Conservation (phyloP, 2,797 vertebrate species). For the Hyperoplus immaculatus region DNA sequence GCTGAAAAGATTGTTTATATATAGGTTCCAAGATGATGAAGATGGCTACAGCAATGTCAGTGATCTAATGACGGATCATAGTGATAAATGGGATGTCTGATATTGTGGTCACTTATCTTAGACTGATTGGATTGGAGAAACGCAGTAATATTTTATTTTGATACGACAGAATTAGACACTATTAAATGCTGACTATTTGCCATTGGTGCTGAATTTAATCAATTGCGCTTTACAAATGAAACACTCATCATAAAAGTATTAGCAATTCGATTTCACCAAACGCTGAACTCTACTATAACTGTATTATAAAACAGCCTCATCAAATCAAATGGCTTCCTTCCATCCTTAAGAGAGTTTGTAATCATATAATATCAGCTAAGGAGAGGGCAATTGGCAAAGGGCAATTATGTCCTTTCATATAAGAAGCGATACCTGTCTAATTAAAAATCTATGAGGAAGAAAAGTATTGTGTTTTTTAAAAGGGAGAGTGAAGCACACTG, state of each 20-base stretch:
- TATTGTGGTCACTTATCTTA: background rate
- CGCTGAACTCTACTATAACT: background rate
- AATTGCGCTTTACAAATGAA: conserved; percentile 18
- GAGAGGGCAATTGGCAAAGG: background rate
- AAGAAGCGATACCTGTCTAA: background rate
- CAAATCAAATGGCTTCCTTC: background rate
- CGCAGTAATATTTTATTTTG: background rate
- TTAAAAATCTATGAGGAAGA: background rate
- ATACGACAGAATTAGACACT: background rate
- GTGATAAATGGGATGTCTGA: background rate
- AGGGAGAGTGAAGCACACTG: conserved; percentile 65
- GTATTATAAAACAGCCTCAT: background rate
- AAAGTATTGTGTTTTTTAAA: background rate
- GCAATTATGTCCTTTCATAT: background rate
- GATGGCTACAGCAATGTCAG: background rate
- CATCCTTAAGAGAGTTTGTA: background rate
- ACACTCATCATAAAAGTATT: background rate
- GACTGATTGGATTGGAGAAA: background rate
- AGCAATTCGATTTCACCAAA: background rate
- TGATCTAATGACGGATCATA: conserved; percentile 9
- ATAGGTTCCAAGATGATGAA: background rate
- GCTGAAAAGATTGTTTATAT: background rate
- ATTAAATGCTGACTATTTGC: background rate
- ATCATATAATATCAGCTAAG: background rate
- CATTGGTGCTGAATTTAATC: background rate